A percentile compares a stretch with the other conserved stretches of the same genome.
These are phyloP conservation scores for Diadegma fenestrale DNA, from an alignment of 2,888 invertebrate species.

Conservation along the genomic window DNA sequence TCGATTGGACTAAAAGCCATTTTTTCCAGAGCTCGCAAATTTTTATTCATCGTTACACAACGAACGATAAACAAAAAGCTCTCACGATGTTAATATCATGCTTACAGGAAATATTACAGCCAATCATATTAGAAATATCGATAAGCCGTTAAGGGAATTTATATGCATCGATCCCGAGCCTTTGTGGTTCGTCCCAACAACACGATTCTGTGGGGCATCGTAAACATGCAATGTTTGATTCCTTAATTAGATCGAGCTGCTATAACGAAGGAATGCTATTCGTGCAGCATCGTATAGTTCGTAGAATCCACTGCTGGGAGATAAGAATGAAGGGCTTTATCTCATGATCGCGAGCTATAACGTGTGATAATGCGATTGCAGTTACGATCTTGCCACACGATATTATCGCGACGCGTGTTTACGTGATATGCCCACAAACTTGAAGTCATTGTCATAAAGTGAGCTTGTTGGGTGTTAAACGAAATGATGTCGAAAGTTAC, in stretches of 20 bases:
- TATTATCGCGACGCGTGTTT: conserved; percentile 57
- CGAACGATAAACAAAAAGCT: background rate
- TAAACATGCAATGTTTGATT: conserved; percentile 39
- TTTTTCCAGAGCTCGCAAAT: background rate
- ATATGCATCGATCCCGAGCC: background rate
- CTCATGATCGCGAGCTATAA: conserved; percentile 35
- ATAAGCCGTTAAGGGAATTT: conserved; percentile 11
- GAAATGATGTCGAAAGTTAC: conserved; percentile 34
- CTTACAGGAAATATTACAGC: background rate
- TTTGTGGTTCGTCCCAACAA: background rate
- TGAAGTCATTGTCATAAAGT: conserved; percentile 39
- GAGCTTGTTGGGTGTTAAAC: background rate
- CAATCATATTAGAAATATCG: conserved; percentile 14
- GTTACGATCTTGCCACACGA: conserved; percentile 34
- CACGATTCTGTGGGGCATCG: background rate
- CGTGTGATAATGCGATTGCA: conserved; percentile 36
- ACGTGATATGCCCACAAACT: conserved; percentile 32
- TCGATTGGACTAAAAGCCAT: conserved; percentile 15
- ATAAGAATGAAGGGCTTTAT: conserved; percentile 50
- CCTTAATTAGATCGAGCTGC: conserved; percentile 51
- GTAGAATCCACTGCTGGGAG: background rate
- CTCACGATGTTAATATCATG: background rate
- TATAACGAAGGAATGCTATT: conserved; percentile 58
- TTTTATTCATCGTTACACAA: background rate
- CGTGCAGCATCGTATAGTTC: conserved; percentile 13